phyloP scores from a whole-genome alignment of 1,140 invertebrate species.

The Brachionus angularis region DNA sequence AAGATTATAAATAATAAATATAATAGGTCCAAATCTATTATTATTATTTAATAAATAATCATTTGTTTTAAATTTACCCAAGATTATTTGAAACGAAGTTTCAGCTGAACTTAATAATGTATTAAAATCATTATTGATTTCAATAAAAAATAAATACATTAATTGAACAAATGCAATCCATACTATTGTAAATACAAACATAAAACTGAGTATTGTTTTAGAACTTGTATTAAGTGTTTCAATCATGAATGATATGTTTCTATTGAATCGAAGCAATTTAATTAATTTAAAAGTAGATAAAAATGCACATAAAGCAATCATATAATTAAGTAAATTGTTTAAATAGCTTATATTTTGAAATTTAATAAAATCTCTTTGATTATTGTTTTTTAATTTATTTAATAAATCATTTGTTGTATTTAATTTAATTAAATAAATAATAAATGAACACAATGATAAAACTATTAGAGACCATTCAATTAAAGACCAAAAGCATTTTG shows the following conservation, averaged over 20 bases:
- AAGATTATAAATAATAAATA: no score
- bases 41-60: no score
- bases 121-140: slow-evolving; percentile 57
- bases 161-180: slow-evolving; percentile 57
- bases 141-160: slow-evolving; percentile 61
- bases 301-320: slow-evolving; percentile 61
- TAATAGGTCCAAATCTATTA: no score
- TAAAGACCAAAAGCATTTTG: no score
- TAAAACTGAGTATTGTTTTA: slow-evolving; percentile 55
- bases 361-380: slow-evolving; percentile 61
- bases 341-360: slow-evolving; percentile 59
- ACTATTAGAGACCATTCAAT: no score
- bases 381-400: no score
- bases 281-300: slow-evolving; percentile 61
- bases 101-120: slow-evolving; percentile 60
- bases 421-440: no score
- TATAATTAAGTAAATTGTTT: slow-evolving; percentile 59
- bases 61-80: neutral
- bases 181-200: slow-evolving; percentile 55
- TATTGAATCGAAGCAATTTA: slow-evolving; percentile 62
- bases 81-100: slow-evolving; percentile 61
- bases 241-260: slow-evolving; percentile 57
- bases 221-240: slow-evolving; percentile 51
- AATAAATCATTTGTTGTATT: no score
- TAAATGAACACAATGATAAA: no score